A percentile compares a stretch with the other conserved stretches of the same genome.
Conservation (phyloP, 2,113 vertebrate genomes). For the Pluvianellus socialis region DNA sequence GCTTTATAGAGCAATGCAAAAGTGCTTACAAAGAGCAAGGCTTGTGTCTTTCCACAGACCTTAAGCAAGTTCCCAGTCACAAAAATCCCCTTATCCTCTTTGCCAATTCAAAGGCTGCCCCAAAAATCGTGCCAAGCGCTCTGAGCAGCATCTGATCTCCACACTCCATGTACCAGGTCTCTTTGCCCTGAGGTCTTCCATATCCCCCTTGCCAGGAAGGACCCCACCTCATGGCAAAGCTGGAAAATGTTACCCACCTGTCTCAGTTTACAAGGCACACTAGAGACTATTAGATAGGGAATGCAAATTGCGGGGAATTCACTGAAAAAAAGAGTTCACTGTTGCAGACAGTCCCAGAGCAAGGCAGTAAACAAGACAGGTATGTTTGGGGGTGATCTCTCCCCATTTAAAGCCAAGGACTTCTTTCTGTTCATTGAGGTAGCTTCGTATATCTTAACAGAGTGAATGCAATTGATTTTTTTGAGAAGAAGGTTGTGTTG, state of each 20-base stretch:
- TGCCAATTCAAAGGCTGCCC: background rate
- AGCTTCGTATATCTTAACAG: background rate
- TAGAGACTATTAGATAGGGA: background rate
- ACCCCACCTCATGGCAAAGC: background rate
- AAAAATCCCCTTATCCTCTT: background rate
- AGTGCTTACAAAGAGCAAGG: background rate
- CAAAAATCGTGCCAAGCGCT: background rate
- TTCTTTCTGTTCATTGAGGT: background rate
- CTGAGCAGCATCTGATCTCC: background rate
- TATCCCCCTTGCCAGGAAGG: background rate
- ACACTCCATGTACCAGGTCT: background rate
- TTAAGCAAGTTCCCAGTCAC: background rate
- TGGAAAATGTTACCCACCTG: background rate
- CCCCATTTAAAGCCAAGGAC: background rate
- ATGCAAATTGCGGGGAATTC: background rate
- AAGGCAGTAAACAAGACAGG: background rate
- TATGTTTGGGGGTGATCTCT: background rate
- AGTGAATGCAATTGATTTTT: background rate
- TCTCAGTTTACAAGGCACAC: background rate
- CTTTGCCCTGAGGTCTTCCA: background rate
- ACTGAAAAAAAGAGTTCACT: background rate
- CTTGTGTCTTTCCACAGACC: background rate
- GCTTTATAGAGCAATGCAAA: background rate
- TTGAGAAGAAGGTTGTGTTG: background rate
- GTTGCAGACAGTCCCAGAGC: background rate